Evolutionary conservation across 2,113 vertebrate genomes (phyloP).

Genomic region (Ceyx melanurus): DNA sequence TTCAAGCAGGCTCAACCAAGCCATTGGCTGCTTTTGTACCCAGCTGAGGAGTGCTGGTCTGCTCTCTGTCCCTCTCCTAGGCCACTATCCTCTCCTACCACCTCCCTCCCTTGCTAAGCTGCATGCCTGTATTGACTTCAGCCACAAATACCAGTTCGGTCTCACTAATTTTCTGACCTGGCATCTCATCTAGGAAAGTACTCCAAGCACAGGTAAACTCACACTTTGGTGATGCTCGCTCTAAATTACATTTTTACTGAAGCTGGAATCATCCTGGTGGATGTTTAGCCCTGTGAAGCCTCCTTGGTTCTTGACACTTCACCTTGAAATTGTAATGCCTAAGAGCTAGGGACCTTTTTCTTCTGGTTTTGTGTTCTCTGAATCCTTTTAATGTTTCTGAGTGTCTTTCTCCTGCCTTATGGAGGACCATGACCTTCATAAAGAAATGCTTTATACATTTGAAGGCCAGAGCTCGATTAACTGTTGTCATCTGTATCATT

Average conservation of each 20-base stretch:
- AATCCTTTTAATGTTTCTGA: background rate
- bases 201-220: background rate
- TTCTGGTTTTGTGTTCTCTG: background rate
- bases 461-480: background rate
- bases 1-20: background rate
- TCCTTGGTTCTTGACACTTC: background rate
- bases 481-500: background rate
- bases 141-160: accelerated
- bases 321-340: background rate
- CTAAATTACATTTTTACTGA: background rate
- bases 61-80: background rate
- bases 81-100: background rate
- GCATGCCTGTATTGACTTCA: background rate
- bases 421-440: background rate
- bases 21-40: background rate
- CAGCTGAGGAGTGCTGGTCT: background rate
- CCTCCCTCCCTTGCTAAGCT: background rate
- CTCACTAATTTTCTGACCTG: background rate
- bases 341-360: background rate
- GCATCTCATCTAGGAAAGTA: background rate
- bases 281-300: background rate
- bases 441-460: background rate
- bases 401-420: background rate
- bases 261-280: background rate
- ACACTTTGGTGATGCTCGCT: background rate